Evolutionary conservation across 2,113 vertebrate species (phyloP), one percentile per base, ranked within the genome.

Genomic region (Colistium nudipinnis): DNA sequence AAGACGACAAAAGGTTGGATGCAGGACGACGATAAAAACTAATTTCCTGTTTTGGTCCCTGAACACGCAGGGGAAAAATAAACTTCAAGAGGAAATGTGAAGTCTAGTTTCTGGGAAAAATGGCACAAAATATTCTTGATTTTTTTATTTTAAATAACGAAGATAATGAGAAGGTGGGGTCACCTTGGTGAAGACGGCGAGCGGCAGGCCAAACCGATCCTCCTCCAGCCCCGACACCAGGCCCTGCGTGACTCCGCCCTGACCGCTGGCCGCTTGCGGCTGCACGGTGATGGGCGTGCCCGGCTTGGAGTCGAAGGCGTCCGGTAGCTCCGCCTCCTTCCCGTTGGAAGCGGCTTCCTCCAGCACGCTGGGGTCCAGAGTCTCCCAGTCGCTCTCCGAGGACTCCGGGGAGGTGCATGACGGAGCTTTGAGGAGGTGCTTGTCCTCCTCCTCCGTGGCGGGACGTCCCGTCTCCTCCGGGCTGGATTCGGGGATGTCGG

Each of bases 301-400:
- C 0, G 89, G 67, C 38, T 93, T 85, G 11, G 92, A 83, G 0
- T 38, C 60, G 48, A 92, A 82, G 6, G 76, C 78, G 52, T 93
- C 88, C 8, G 5, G 83, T 41, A 84, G 75, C 39, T 88, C 87
- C 0, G 87, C 30, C 81, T 0, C 87, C 0, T 25, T 41, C 76
- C 89, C 91, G 74, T 89, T 93, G n/a, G 70, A 31, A 33, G 25
- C 47, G 14, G 62, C 77, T 4, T 96, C 94, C 24, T 98, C 95
- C 68, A 97, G 78, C 72, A 95, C 39, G 28, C 92, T 92, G 24
- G 97, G 95, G 83, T 98, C 97, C 78, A 99, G 88, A 0, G 95
- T 98, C 91, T 98, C 97, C 98, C 97, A 99, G 89, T 99, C 97
- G 76, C 95, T 97, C 84, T 99, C 97, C 0, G 95, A 96, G 43